Evolutionary conservation across 2,113 vertebrate species (phyloP).

Genomic region (Psilopsiagon aymara): DNA sequence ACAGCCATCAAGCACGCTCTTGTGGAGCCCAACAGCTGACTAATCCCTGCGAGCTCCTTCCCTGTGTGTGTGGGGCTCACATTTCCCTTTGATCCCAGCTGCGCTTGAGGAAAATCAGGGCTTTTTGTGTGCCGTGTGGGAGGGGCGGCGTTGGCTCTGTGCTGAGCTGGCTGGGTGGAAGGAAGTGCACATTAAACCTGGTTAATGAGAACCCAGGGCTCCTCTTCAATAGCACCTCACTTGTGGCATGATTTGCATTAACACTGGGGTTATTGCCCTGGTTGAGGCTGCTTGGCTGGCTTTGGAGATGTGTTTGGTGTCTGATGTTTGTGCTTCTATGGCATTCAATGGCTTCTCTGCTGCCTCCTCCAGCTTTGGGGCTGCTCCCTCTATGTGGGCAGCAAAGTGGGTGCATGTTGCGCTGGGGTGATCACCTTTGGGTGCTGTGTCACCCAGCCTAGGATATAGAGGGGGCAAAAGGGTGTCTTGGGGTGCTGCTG

Average conservation of each 20-base stretch:
- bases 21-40: neutral
- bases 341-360: neutral
- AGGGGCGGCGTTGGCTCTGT: neutral
- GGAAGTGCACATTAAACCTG: constrained; percentile 7
- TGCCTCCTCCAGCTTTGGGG: neutral
- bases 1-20: neutral
- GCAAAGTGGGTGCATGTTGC: fast-evolving
- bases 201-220: neutral
- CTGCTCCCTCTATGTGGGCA: neutral
- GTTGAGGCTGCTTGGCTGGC: neutral
- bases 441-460: neutral
- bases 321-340: fast-evolving
- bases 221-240: neutral
- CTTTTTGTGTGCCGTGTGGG: neutral
- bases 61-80: neutral
- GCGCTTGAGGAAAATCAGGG: neutral
- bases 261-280: neutral
- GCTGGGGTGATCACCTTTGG: neutral
- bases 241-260: neutral
- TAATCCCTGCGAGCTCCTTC: neutral
- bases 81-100: neutral
- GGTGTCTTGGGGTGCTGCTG: fast-evolving
- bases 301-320: neutral
- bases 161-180: neutral
- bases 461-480: too few relatives aligned